Percentiles rank a stretch among this genome's conserved stretches.
Evolutionary conservation across 2,888 invertebrate genomes (phyloP).

Genomic region (Anodontia alba): DNA sequence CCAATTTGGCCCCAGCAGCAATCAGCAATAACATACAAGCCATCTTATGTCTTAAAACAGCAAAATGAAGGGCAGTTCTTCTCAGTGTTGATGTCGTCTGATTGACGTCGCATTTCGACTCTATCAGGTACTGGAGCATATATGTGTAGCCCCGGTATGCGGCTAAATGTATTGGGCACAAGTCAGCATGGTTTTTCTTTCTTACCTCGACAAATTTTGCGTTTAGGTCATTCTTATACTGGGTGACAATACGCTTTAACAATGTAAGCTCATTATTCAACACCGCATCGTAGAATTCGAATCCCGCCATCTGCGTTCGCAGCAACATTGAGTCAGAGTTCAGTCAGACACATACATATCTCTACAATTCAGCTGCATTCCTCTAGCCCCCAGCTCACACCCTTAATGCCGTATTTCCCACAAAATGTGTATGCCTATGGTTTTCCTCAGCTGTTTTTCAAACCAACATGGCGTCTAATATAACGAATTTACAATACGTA

Average conservation of each 20-base stretch:
- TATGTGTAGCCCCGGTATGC: constrained; percentile 83
- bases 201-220: constrained; percentile 84
- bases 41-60: constrained; percentile 84
- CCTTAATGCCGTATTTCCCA: background rate
- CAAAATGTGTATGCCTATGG: background rate
- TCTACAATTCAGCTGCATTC: constrained; percentile 19
- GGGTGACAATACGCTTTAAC: constrained; percentile 82
- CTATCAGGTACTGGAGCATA: constrained; percentile 82
- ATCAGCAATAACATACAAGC: constrained; percentile 83
- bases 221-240: constrained; percentile 84
- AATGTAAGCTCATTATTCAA: constrained; percentile 83
- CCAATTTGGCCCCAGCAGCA: constrained; percentile 82
- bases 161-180: constrained; percentile 84
- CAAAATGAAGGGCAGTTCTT: constrained; percentile 84
- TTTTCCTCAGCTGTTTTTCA: background rate
- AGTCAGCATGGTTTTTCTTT: constrained; percentile 83
- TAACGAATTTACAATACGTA: constrained; percentile 15
- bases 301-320: constrained; percentile 80
- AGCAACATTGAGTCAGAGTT: constrained; percentile 71
- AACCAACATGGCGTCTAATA: constrained; percentile 13
- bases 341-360: background rate
- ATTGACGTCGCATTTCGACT: constrained; percentile 83
- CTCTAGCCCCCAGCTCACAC: constrained; percentile 24
- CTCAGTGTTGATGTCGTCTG: constrained; percentile 82
- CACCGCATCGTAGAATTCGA: constrained; percentile 84